A percentile compares a stretch with the other conserved stretches of the same genome.
phyloP scores from a whole-genome alignment of 2,113 vertebrate species.

The Irena cyanogastra region DNA sequence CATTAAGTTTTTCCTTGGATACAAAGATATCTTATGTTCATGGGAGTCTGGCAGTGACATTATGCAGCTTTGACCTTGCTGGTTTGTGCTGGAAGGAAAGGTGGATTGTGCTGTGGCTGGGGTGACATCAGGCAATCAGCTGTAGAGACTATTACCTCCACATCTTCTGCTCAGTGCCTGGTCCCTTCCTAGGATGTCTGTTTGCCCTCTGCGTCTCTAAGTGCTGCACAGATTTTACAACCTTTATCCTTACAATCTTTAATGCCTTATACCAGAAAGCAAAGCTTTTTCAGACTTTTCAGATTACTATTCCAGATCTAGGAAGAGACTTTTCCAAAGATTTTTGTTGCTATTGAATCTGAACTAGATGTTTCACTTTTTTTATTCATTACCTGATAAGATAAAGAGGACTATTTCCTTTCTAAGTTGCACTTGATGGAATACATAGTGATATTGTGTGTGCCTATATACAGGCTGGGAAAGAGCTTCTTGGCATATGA shows the following conservation, averaged over 20 bases:
- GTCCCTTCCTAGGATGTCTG: not conserved
- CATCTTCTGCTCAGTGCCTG: not conserved
- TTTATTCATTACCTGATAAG: not conserved
- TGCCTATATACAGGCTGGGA: not conserved
- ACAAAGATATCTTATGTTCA: not conserved
- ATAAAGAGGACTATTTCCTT: not conserved
- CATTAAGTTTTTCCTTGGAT: not conserved
- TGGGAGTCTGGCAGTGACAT: not conserved
- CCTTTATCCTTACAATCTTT: not conserved
- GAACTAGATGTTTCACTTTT: not conserved
- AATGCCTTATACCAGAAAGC: not conserved
- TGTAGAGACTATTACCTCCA: not conserved
- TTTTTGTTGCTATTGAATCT: not conserved
- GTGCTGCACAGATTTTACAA: not conserved
- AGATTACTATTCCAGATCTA: not conserved
- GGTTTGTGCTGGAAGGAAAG: not conserved
- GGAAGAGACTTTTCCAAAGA: not conserved
- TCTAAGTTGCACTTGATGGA: not conserved
- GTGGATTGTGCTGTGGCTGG: not conserved
- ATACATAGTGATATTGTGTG: not conserved
- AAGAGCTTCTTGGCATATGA: not conserved
- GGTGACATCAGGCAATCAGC: not conserved
- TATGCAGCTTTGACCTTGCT: not conserved
- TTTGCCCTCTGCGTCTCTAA: not conserved
- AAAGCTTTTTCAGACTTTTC: not conserved